Evolutionary conservation across 2,888 invertebrate species (phyloP).

Genomic region (Vesta saturnalis): DNA sequence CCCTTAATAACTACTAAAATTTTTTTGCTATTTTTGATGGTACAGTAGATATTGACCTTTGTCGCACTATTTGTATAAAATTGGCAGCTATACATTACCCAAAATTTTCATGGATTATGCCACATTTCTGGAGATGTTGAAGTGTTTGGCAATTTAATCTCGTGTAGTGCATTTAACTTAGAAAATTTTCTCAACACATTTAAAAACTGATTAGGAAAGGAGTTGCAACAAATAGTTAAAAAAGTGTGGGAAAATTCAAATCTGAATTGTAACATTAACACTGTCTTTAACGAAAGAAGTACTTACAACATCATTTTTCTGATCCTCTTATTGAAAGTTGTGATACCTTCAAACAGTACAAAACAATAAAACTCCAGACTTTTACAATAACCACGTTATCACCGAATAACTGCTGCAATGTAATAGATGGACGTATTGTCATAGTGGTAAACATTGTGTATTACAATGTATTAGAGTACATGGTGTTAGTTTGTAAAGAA

Average conservation of each 20-base stretch:
- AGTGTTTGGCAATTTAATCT: constrained; percentile 13
- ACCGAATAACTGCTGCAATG: constrained; percentile 6
- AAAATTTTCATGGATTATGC: constrained; percentile 13
- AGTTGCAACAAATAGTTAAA: constrained; percentile 14
- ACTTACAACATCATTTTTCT: constrained; percentile 10
- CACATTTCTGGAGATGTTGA: constrained; percentile 9
- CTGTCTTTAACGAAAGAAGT: not conserved
- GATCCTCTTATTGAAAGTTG: constrained; percentile 12
- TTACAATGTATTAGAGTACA: not conserved
- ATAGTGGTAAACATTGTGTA: constrained; percentile 13
- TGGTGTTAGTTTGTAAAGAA: constrained; percentile 13
- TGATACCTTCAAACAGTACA: constrained; percentile 14
- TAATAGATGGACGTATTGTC: constrained; percentile 7
- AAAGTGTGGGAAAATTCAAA: constrained; percentile 2
- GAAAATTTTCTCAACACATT: constrained; percentile 16
- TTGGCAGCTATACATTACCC: constrained; percentile 11
- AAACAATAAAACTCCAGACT: constrained; percentile 4
- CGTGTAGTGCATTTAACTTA: not conserved
- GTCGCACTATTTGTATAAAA: no score
- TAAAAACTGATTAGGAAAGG: constrained; percentile 15
- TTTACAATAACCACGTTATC: constrained; percentile 8
- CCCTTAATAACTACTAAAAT: no score
- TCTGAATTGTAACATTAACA: not conserved
- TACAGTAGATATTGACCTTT: no score
- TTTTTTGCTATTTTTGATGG: no score